Conservation (phyloP, 1,140 invertebrate genomes). For the Drosophila sturtevanti region DNA sequence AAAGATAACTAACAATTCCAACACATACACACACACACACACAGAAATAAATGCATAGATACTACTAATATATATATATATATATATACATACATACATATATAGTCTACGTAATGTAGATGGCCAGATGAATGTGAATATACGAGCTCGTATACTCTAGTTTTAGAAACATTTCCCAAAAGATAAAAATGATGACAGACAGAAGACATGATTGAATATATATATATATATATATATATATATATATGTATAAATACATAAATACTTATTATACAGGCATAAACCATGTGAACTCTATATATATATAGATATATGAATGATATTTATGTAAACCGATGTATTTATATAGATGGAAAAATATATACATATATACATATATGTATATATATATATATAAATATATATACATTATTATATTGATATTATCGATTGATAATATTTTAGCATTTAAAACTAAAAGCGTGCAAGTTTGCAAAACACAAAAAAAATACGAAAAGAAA, state of each 20-base stretch:
- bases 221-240: slow-evolving; percentile 12
- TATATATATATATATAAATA: slow-evolving; percentile 40
- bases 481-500: not conserved
- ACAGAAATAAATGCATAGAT: not conserved
- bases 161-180: slow-evolving; percentile 29
- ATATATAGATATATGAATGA: slow-evolving; percentile 32
- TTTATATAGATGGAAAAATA: slow-evolving; percentile 63
- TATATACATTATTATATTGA: slow-evolving; percentile 63
- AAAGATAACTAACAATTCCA: not conserved
- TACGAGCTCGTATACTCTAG: slow-evolving; percentile 37
- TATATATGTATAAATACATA: not conserved
- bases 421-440: slow-evolving; percentile 26
- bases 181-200: slow-evolving; percentile 3
- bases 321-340: slow-evolving; percentile 59
- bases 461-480: slow-evolving; percentile 38
- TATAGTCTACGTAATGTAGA: not conserved
- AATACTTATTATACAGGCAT: slow-evolving; percentile 12
- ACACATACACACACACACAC: not conserved
- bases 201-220: slow-evolving; percentile 14
- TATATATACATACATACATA: not conserved
- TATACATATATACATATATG: slow-evolving; percentile 63
- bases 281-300: slow-evolving; percentile 12
- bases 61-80: too few species aligned
- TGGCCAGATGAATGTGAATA: slow-evolving; percentile 11
- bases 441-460: slow-evolving; percentile 57